Evolutionary conservation across 2,888 invertebrate species (phyloP).

Genomic region (Drosophila peninsularis): DNA sequence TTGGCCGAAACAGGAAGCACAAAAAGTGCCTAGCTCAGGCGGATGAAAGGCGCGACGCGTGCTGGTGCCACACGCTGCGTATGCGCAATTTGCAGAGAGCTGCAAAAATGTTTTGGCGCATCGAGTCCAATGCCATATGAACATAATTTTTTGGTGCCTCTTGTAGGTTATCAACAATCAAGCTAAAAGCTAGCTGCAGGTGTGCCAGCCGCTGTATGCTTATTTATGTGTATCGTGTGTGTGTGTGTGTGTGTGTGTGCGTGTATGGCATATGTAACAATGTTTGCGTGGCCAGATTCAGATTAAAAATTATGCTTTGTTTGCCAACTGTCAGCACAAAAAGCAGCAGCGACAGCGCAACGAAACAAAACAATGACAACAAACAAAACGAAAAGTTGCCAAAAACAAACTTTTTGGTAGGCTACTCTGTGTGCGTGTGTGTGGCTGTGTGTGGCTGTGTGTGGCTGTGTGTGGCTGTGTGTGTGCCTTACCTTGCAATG

Average conservation of each 20-base stretch:
- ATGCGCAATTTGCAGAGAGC: constrained; percentile 54
- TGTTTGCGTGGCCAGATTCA: constrained; percentile 75
- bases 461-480: constrained; percentile 9
- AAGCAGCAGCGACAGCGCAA: constrained; percentile 49
- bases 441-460: too few relatives aligned
- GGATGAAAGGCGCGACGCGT: not conserved
- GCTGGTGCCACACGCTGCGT: constrained; percentile 50
- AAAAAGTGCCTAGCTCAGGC: not conserved
- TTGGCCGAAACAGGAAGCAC: constrained; percentile 11
- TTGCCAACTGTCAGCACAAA: constrained; percentile 79
- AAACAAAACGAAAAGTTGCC: constrained; percentile 71
- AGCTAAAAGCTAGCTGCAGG: constrained; percentile 71
- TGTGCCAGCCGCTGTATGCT: constrained; percentile 37
- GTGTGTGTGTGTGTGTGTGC: constrained; percentile 18
- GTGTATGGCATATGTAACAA: constrained; percentile 72
- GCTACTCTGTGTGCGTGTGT: constrained; percentile 6
- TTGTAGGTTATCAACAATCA: constrained; percentile 65
- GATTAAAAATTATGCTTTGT: constrained; percentile 80
- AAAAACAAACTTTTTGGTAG: constrained; percentile 47
- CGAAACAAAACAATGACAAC: constrained; percentile 62
- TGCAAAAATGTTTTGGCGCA: constrained; percentile 50
- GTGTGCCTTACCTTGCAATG: constrained; percentile 59
- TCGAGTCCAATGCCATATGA: constrained; percentile 63
- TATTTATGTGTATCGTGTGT: too few relatives aligned
- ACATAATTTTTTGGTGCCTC: constrained; percentile 58